These are phyloP conservation scores for Geothlypis trichas DNA, from an alignment of 2,113 vertebrate species.

Conservation along the genomic window DNA sequence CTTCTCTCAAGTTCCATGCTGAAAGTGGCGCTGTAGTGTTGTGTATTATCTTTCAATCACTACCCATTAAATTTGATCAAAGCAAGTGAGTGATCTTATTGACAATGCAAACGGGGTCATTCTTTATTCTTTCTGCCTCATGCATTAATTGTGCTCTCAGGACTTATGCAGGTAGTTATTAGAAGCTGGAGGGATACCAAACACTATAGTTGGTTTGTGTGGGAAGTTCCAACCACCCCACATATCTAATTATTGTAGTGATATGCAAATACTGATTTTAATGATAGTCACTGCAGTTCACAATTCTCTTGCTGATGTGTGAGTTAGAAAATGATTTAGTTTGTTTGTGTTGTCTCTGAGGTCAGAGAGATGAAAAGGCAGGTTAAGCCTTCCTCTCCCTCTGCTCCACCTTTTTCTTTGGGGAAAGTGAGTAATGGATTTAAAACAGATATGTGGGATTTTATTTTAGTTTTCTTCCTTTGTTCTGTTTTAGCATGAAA, in stretches of 20 bases:
- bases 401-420: not conserved
- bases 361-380: not conserved
- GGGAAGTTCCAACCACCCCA: not conserved
- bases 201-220: not conserved
- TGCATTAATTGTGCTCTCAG: constrained; percentile 15
- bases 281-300: not conserved
- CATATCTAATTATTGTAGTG: not conserved
- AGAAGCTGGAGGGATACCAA: not conserved
- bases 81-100: constrained; percentile 27
- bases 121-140: constrained; percentile 9
- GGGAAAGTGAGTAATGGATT: not conserved
- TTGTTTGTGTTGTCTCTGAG: not conserved
- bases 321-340: not conserved
- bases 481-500: not conserved
- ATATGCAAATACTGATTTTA: not conserved
- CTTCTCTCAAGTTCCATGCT: not conserved
- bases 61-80: constrained; percentile 15
- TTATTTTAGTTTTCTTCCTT: not conserved
- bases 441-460: not conserved
- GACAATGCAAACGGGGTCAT: constrained; percentile 13
- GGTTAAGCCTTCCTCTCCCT: not conserved
- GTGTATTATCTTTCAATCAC: constrained; percentile 29
- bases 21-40: not conserved
- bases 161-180: not conserved
- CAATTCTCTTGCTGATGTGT: not conserved